Conservation (phyloP, 2,888 invertebrate genomes). For the Amorpha juglandis region DNA sequence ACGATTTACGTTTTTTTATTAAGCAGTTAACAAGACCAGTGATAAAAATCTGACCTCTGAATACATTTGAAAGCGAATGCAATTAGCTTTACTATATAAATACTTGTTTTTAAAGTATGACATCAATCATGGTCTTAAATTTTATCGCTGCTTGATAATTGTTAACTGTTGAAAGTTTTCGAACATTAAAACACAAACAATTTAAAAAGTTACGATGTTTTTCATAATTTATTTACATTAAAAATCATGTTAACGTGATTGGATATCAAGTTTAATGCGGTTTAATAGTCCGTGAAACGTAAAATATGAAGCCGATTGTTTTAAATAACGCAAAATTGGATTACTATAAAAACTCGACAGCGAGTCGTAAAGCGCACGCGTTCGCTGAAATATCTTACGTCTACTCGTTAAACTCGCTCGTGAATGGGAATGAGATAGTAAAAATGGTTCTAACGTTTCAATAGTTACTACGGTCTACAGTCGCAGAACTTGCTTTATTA, state of each 20-base stretch:
- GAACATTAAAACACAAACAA: too few relatives aligned
- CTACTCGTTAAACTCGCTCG: slow-evolving; percentile 38
- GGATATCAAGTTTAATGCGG: background rate
- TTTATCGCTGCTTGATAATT: too few relatives aligned
- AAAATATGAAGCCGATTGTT: slow-evolving; percentile 23
- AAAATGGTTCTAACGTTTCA: slow-evolving; percentile 37
- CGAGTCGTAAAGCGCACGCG: slow-evolving; percentile 29
- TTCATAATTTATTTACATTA: background rate
- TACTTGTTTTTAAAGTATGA: too few relatives aligned
- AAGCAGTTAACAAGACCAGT: too few relatives aligned
- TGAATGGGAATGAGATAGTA: slow-evolving; percentile 40
- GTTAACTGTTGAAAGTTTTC: too few relatives aligned
- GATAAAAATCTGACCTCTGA: too few relatives aligned
- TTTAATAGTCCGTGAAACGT: slow-evolving; percentile 12
- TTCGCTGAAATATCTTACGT: slow-evolving; percentile 36
- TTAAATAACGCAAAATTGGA: slow-evolving; percentile 23
- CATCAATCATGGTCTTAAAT: too few relatives aligned
- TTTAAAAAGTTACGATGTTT: too few relatives aligned
- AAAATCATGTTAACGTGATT: slow-evolving; percentile 1
- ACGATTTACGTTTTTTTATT: too few relatives aligned
- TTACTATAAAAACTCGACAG: slow-evolving; percentile 43
- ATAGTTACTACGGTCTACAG: slow-evolving; percentile 38
- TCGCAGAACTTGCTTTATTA: slow-evolving; percentile 28
- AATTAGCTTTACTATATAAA: too few relatives aligned
- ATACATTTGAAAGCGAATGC: too few relatives aligned